Percentiles rank a stretch among this genome's conserved stretches.
These are phyloP conservation scores for Rapana venosa DNA, from an alignment of 2,888 invertebrate genomes.

Conservation along the genomic window DNA sequence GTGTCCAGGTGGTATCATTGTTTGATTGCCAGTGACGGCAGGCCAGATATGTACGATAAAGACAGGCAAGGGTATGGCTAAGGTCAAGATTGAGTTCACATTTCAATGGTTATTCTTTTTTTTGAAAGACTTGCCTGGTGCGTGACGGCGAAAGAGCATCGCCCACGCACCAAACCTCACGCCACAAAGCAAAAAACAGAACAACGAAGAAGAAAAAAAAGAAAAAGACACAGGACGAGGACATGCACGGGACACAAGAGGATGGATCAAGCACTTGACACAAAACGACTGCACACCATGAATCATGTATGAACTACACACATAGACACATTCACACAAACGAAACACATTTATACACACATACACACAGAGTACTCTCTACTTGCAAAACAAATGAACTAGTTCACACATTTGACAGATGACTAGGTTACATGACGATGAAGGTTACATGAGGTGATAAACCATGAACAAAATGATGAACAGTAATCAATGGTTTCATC, in stretches of 20 bases:
- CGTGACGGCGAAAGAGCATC: conserved; percentile 1
- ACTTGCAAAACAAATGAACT: no score
- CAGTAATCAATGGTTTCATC: no score
- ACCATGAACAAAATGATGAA: no score
- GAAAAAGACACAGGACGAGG: background rate
- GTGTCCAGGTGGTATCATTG: conserved; percentile 36
- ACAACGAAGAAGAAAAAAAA: background rate
- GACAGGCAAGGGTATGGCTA: conserved; percentile 47
- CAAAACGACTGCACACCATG: no score
- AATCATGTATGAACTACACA: no score
- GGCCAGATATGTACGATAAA: conserved; percentile 49
- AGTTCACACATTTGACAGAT: background rate
- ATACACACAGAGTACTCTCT: no score
- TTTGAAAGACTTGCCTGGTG: conserved; percentile 8
- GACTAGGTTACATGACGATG: no score
- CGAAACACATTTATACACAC: no score
- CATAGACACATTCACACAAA: no score
- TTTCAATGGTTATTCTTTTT: background rate
- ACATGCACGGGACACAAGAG: background rate
- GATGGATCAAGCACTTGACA: background rate
- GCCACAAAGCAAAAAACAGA: background rate
- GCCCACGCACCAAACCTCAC: conserved; percentile 23
- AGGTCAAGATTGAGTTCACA: conserved; percentile 66
- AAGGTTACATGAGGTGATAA: no score
- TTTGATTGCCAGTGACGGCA: conserved; percentile 44